These are phyloP conservation scores for Hyles lineata DNA, from an alignment of 2,888 invertebrate species.

Conservation along the genomic window DNA sequence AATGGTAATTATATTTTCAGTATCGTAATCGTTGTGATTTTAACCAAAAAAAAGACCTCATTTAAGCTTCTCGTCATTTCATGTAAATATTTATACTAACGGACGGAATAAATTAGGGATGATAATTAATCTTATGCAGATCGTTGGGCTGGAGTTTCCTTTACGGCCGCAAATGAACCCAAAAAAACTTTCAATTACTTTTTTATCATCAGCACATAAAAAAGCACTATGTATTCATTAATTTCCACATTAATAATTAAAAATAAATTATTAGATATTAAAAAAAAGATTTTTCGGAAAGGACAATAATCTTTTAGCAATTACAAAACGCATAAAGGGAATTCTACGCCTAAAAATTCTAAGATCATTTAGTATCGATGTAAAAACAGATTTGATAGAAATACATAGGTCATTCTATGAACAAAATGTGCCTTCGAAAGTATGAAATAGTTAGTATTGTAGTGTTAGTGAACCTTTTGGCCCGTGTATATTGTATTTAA, in stretches of 20 bases:
- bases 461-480: conserved; percentile 67
- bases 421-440: conserved; percentile 82
- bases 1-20: conserved; percentile 71
- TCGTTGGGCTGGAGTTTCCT: conserved; percentile 23
- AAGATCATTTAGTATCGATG: conserved; percentile 31
- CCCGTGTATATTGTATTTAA: conserved; percentile 65
- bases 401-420: conserved; percentile 69
- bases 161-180: not conserved
- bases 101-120: conserved; percentile 33
- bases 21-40: conserved; percentile 81
- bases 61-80: conserved; percentile 63
- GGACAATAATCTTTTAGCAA: conserved; percentile 5
- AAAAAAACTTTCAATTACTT: not conserved
- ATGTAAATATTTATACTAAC: conserved; percentile 64
- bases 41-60: conserved; percentile 79
- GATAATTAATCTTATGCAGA: conserved; percentile 17
- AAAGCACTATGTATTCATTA: not conserved
- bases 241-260: not conserved
- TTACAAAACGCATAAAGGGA: conserved; percentile 6
- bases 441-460: conserved; percentile 70
- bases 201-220: not conserved
- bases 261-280: not conserved
- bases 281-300: not conserved
- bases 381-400: conserved; percentile 33
- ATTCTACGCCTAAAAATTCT: conserved; percentile 28